Conservation (phyloP, 2,113 vertebrate species). For the Chaetodon auriga region DNA sequence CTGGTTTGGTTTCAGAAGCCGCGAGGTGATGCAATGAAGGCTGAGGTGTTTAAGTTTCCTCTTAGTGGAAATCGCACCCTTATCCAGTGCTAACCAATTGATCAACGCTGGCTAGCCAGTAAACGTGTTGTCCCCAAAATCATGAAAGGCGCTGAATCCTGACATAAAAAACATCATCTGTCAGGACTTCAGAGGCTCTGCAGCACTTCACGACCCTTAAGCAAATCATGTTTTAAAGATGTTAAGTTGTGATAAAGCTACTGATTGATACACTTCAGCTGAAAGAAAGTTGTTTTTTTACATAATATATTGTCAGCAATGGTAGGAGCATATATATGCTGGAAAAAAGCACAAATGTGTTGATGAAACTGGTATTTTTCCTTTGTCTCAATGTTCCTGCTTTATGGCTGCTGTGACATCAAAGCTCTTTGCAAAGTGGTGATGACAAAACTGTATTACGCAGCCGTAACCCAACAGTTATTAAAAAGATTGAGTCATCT, state of each 20-base stretch:
- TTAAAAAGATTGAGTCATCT: slow-evolving; percentile 10
- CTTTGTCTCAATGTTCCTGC: not conserved
- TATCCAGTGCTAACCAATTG: not conserved
- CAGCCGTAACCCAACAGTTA: not conserved
- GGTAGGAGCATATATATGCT: not conserved
- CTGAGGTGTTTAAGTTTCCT: not conserved
- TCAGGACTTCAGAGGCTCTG: too few species aligned
- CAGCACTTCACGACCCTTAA: too few species aligned
- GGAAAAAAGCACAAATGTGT: not conserved
- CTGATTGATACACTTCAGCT: too few species aligned
- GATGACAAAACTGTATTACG: not conserved
- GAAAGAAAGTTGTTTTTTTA: not conserved
- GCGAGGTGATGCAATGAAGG: too few species aligned
- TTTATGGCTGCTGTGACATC: not conserved
- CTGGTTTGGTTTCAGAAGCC: too few species aligned
- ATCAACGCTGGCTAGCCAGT: not conserved
- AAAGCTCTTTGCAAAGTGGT: not conserved
- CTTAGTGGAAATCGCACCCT: too few species aligned
- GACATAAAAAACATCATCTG: too few species aligned
- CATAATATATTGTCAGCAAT: not conserved
- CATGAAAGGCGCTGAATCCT: too few species aligned
- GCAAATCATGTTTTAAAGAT: too few species aligned
- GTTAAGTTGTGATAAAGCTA: too few species aligned
- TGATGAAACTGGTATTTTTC: not conserved
- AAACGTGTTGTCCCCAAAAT: too few species aligned